phyloP scores from a whole-genome alignment of 2,888 invertebrate genomes.

The Eumacrocentrus americanus region DNA sequence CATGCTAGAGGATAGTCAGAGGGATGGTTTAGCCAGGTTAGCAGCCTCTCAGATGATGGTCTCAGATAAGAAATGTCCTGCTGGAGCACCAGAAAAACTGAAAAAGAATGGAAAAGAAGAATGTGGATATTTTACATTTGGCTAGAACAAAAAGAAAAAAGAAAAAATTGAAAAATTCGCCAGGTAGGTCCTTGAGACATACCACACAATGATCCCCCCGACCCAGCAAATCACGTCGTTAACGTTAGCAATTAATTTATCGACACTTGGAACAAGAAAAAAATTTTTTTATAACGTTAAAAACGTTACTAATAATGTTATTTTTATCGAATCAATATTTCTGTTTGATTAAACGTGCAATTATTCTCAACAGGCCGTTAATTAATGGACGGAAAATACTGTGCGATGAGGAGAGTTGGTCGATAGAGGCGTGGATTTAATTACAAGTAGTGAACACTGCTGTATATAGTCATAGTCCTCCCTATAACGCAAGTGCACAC shows the following conservation, averaged over 20 bases:
- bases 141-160: slow-evolving; percentile 9
- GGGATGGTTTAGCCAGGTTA: background rate
- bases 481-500: too few relatives aligned
- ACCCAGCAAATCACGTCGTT: too few relatives aligned
- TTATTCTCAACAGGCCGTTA: slow-evolving; percentile 38
- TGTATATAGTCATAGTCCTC: slow-evolving; percentile 7
- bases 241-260: background rate
- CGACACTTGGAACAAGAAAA: background rate
- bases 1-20: background rate
- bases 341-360: slow-evolving; percentile 29
- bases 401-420: slow-evolving; percentile 13
- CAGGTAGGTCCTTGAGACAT: too few relatives aligned
- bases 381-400: slow-evolving; percentile 39
- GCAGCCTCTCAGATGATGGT: background rate
- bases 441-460: slow-evolving; percentile 28
- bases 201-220: too few relatives aligned
- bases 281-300: background rate
- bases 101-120: slow-evolving; percentile 19
- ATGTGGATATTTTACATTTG: slow-evolving; percentile 23
- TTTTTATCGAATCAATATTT: background rate
- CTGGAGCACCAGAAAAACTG: background rate
- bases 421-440: slow-evolving; percentile 31
- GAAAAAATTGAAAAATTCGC: too few relatives aligned
- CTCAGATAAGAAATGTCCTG: slow-evolving; percentile 15
- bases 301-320: too few relatives aligned